Conservation (phyloP, 2,888 invertebrate genomes). For the Ichneumoninae sp. region DNA sequence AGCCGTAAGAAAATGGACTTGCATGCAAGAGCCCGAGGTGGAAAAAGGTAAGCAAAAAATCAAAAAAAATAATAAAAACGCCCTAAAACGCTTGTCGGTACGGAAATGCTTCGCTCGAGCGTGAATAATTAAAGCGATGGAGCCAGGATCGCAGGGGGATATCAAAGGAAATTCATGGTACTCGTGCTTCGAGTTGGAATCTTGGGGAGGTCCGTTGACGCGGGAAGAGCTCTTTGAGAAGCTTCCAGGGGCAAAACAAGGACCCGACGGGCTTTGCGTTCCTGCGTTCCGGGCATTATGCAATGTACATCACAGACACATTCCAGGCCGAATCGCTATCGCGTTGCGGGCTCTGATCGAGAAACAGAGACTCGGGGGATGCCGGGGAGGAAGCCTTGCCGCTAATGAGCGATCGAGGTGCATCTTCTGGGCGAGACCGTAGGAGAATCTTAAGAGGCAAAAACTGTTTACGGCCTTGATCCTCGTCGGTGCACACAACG, state of each 20-base stretch:
- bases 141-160: background rate
- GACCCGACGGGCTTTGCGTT: background rate
- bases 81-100: background rate
- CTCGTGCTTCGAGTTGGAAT: background rate
- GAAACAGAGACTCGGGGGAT: background rate
- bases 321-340: constrained; percentile 18
- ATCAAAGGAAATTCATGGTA: background rate
- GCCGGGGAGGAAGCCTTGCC: background rate
- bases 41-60: background rate
- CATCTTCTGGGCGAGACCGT: background rate
- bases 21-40: too few relatives aligned
- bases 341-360: constrained; percentile 17
- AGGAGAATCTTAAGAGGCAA: background rate
- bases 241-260: background rate
- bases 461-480: constrained; percentile 32
- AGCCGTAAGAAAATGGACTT: background rate
- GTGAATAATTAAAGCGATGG: background rate
- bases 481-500: constrained; percentile 5
- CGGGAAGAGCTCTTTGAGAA: background rate
- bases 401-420: background rate
- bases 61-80: background rate
- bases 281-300: constrained; percentile 31
- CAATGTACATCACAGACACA: constrained; percentile 9
- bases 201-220: background rate
- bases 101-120: background rate